Evolutionary conservation across 2,797 vertebrate genomes (phyloP).

Genomic region (Esox lucius): DNA sequence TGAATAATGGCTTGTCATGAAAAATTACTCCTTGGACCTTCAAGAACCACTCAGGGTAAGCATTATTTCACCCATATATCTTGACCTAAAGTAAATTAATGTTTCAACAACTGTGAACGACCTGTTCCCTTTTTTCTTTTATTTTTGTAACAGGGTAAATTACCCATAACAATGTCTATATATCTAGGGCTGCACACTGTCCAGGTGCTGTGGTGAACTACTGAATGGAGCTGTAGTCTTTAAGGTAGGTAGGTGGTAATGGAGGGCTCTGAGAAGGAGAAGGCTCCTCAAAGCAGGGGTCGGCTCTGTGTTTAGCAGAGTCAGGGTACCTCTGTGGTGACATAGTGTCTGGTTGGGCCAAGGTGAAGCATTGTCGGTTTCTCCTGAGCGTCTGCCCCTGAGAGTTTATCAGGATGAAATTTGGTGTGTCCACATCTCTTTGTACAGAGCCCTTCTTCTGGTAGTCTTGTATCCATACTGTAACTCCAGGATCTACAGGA

Average conservation of each 20-base stretch:
- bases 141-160: background rate
- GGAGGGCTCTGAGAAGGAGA: background rate
- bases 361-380: background rate
- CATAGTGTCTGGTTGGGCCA: background rate
- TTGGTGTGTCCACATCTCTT: background rate
- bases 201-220: background rate
- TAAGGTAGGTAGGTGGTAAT: background rate
- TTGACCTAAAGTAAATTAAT: background rate
- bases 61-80: too few relatives aligned
- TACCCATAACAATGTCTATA: background rate
- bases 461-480: background rate
- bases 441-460: background rate
- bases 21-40: too few relatives aligned
- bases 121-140: too few relatives aligned
- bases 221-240: background rate
- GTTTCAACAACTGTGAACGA: background rate
- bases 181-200: background rate
- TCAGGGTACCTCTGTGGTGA: background rate
- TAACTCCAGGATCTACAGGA: background rate
- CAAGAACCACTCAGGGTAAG: too few relatives aligned
- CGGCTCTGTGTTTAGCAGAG: background rate
- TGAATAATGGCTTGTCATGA: too few relatives aligned
- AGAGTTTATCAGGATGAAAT: background rate
- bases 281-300: background rate
- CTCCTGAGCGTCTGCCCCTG: background rate